phyloP scores from a whole-genome alignment of 2,113 vertebrate species.

The Myrmecophaga tridactyla region DNA sequence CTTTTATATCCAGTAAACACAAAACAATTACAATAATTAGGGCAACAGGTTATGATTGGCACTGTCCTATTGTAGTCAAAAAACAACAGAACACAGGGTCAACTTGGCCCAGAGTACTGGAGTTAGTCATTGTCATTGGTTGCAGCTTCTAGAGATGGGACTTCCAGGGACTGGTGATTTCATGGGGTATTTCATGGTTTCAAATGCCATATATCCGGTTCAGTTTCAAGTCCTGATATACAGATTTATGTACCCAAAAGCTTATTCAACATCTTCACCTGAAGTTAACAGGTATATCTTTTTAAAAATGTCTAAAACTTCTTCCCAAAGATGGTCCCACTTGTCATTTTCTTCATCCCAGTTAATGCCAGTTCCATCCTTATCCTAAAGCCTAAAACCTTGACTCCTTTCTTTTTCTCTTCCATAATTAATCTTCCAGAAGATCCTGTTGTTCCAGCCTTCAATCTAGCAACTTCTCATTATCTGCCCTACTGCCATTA shows the following conservation, averaged over 20 bases:
- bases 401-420: neutral
- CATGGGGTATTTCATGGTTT: neutral
- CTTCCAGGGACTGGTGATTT: neutral
- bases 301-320: neutral
- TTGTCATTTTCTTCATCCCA: neutral
- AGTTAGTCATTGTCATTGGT: neutral
- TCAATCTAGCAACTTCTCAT: neutral
- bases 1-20: neutral
- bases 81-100: neutral
- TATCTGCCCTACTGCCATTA: neutral
- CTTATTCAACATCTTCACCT: neutral
- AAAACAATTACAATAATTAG: neutral
- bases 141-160: neutral
- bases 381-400: neutral
- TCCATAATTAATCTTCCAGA: neutral
- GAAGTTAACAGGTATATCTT: neutral
- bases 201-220: neutral
- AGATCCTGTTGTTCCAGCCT: neutral
- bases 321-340: neutral
- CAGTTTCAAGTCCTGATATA: neutral
- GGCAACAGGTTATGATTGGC: neutral
- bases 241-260: neutral
- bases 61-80: neutral
- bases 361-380: neutral
- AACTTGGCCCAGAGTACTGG: neutral